Conservation (phyloP, 2,113 vertebrate genomes). For the Leptosomus discolor region DNA sequence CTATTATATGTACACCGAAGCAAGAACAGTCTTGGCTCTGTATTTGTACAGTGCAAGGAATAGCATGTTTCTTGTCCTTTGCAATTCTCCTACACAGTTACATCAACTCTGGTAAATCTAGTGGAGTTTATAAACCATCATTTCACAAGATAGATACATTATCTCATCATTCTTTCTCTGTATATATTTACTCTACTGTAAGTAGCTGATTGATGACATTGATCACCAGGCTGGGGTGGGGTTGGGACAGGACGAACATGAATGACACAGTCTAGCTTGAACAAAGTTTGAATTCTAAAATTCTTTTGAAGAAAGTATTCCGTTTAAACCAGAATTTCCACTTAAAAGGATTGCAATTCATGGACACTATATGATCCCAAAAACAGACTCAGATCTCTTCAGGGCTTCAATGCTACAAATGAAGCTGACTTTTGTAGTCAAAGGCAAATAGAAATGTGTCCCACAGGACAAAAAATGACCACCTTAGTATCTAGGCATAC, state of each 20-base stretch:
- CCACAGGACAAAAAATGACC: neutral
- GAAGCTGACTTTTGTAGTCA: neutral
- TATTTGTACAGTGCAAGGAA: neutral
- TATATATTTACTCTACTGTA: neutral
- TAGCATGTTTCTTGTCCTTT: neutral
- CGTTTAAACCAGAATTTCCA: neutral
- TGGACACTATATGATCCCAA: neutral
- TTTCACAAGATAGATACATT: neutral
- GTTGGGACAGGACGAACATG: neutral
- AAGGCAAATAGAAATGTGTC: neutral
- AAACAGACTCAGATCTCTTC: neutral
- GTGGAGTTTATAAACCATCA: neutral
- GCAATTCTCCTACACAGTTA: neutral
- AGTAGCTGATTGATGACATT: neutral
- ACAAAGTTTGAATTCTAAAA: neutral
- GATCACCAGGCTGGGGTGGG: neutral
- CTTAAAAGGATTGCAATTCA: neutral
- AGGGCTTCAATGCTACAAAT: neutral
- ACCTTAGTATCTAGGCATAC: neutral
- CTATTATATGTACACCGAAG: neutral
- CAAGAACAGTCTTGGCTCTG: neutral
- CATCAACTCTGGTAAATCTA: neutral
- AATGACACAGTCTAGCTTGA: fast-evolving
- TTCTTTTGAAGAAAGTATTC: neutral
- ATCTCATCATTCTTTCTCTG: neutral